These are phyloP conservation scores for Rousettus madagascariensis DNA, from an alignment of 2,797 vertebrate species.

Conservation along the genomic window DNA sequence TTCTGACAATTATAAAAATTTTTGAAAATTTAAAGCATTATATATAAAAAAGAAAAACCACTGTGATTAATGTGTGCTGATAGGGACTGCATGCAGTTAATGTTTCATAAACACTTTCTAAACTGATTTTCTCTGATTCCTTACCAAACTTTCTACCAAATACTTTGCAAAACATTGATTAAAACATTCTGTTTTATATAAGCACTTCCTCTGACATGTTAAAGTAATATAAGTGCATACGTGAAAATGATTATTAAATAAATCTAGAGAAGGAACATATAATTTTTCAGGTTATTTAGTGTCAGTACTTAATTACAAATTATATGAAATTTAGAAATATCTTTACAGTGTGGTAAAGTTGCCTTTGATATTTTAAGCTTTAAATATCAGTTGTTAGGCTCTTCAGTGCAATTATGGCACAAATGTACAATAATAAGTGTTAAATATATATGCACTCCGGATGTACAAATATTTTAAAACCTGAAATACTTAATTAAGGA, in stretches of 20 bases:
- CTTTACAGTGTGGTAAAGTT: background rate
- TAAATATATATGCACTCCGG: background rate
- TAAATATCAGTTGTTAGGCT: background rate
- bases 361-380: constrained; percentile 4
- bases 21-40: background rate
- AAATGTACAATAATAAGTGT: background rate
- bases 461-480: background rate
- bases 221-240: background rate
- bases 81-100: background rate
- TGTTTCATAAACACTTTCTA: background rate
- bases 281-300: constrained; percentile 45
- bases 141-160: background rate
- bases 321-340: constrained; percentile 35
- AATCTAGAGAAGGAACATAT: constrained; percentile 24
- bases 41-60: background rate
- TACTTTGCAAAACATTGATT: constrained; percentile 8
- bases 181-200: background rate
- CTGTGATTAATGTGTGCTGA: background rate
- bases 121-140: background rate
- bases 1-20: background rate
- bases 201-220: background rate
- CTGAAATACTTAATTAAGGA: background rate
- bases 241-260: constrained; percentile 52
- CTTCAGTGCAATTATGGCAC: background rate
- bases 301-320: constrained; percentile 53